phyloP scores from a whole-genome alignment of 2,888 invertebrate genomes.

The Diloba caeruleocephala region DNA sequence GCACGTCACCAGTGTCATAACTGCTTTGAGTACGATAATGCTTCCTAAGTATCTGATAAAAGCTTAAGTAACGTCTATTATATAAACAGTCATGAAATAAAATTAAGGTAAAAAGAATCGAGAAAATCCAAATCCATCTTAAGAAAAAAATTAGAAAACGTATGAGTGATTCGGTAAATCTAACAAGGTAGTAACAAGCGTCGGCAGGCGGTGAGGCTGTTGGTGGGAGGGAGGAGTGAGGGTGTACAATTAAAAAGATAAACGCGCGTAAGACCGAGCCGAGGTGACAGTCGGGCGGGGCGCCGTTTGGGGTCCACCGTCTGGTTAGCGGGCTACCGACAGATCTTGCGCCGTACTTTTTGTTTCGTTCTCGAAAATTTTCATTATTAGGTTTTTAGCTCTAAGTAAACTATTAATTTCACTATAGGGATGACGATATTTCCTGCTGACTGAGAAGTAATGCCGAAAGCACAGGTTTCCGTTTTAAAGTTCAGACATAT shows the following conservation, averaged over 20 bases:
- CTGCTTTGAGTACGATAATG: no score
- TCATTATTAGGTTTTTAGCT: not conserved
- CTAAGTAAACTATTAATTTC: no score
- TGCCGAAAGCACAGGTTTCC: no score
- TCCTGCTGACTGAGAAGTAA: no score
- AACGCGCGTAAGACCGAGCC: slow-evolving; percentile 83
- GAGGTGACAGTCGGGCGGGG: slow-evolving; percentile 77
- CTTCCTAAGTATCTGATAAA: no score
- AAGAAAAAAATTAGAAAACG: slow-evolving; percentile 40
- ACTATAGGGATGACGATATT: no score
- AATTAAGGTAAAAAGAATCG: no score
- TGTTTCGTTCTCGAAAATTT: slow-evolving; percentile 35
- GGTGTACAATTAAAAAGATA: slow-evolving; percentile 87
- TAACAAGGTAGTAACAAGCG: slow-evolving; percentile 76
- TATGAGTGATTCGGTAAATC: slow-evolving; percentile 66
- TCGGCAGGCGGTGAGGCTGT: slow-evolving; percentile 41
- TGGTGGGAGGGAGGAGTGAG: slow-evolving; percentile 45
- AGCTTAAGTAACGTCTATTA: no score
- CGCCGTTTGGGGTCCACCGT: slow-evolving; percentile 74
- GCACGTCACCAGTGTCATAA: no score
- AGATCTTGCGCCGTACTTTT: slow-evolving; percentile 65
- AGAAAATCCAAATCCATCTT: slow-evolving; percentile 16
- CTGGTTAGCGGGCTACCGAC: slow-evolving; percentile 87
- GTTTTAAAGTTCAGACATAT: no score
- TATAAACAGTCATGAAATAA: no score